Base-by-base conservation (phyloP, 2,113 vertebrate genomes). In the Channa argus region DNA sequence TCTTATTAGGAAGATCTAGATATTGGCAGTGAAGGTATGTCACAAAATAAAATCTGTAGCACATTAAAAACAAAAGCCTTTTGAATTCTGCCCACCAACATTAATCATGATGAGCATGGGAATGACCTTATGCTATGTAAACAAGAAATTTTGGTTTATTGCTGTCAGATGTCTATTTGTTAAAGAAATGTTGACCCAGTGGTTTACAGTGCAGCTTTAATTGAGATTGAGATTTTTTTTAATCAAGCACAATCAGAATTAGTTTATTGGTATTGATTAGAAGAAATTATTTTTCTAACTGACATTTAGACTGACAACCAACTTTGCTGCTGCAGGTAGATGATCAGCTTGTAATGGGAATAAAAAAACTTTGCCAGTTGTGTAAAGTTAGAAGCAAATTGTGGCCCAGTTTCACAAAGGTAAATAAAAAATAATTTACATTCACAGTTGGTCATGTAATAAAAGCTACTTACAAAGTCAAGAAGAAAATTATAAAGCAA, bases 221-320 rank as follows among this genome's bases (percentile, higher is more conserved):
- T 56, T 68, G 0, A 8, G 45, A 5, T 52, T 45, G 5, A 6
- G 4, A 9, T 53, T 15, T 52, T 51, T 2, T 7, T 43, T 45
- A 2, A 34, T 43, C 4, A 8, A 1, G 39, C 1, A 44, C 12
- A 33, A 38, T 11, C 4, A 51, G 44, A 63, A 1, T 46, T 14
- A 5, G 9, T 4, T 13, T 54, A 53, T 8, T 46, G 11, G 38
- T 38, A 45, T 3, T 8, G 6, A 37, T 59, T 11, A 50, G 45
- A 61, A 13, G 44, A 44, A 50, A 41, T 8, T 41, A 36, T 49
- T 78, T 63, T 64, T 8, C n/a, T 50, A 4, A 65, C 69, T 76
- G 62, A 77, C 60, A 77, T 53, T 12, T 71, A 80, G 89, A 95
- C 24, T 90, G 90, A 90, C 88, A 93, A 88, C 83, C 94, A 89